Conservation (phyloP, 2,888 invertebrate genomes). For the Lordiphosa andalusiaca region DNA sequence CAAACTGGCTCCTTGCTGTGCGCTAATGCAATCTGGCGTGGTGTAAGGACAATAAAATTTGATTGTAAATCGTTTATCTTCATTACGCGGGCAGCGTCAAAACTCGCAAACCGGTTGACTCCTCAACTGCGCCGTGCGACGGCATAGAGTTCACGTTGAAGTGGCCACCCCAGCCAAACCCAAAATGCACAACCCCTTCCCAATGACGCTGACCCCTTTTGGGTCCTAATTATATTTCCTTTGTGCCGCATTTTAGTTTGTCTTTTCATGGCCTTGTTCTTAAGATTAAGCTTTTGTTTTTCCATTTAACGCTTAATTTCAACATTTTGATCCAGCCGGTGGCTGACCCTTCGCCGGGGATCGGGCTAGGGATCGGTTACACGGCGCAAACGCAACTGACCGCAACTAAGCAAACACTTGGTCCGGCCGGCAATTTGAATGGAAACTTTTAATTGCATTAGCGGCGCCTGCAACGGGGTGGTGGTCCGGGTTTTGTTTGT, state of each 20-base stretch:
- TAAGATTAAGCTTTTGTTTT: slow-evolving; percentile 73
- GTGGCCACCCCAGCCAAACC: slow-evolving; percentile 49
- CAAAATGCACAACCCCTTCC: slow-evolving; percentile 34
- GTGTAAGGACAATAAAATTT: slow-evolving; percentile 56
- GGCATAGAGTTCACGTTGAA: slow-evolving; percentile 39
- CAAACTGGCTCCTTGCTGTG: not conserved
- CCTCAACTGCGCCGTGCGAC: slow-evolving; percentile 45
- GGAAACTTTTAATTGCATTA: slow-evolving; percentile 64
- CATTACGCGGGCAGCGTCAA: slow-evolving; percentile 61
- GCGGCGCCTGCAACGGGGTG: slow-evolving; percentile 39
- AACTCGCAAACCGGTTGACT: slow-evolving; percentile 49
- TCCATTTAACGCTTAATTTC: slow-evolving; percentile 72
- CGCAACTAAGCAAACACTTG: slow-evolving; percentile 70
- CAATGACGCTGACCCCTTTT: slow-evolving; percentile 40
- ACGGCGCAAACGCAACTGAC: slow-evolving; percentile 60
- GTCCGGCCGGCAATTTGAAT: slow-evolving; percentile 24
- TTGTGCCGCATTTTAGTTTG: slow-evolving; percentile 61
- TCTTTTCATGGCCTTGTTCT: slow-evolving; percentile 63
- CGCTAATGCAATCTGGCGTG: slow-evolving; percentile 37
- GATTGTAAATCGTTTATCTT: slow-evolving; percentile 69
- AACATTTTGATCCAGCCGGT: slow-evolving; percentile 54
- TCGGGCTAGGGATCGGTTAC: slow-evolving; percentile 51
- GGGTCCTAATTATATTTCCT: slow-evolving; percentile 62
- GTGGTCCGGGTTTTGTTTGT: slow-evolving; percentile 48
- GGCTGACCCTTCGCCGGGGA: slow-evolving; percentile 50